These are phyloP conservation scores for Ivindomyrus marchei DNA, from an alignment of 2,113 vertebrate genomes.

Conservation along the genomic window DNA sequence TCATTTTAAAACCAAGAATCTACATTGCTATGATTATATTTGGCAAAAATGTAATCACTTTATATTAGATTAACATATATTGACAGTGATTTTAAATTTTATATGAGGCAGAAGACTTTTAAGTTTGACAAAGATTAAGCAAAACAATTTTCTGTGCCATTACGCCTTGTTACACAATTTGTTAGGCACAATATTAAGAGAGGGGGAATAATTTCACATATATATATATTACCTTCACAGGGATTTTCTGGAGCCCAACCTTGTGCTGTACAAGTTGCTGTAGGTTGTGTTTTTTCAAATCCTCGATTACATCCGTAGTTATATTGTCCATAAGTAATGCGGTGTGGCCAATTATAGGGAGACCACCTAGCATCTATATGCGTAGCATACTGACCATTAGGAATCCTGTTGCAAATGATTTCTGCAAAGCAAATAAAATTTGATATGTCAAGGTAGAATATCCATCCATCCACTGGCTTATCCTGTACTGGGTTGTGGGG, in stretches of 20 bases:
- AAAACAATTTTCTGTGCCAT: not conserved
- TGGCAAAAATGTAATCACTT: not conserved
- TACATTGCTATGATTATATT: not conserved
- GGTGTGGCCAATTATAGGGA: accelerated
- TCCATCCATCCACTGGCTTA: not conserved
- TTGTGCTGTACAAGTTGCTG: not conserved
- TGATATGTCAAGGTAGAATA: not conserved
- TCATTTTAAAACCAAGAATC: not conserved
- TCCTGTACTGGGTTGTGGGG: not conserved
- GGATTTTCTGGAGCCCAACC: not conserved
- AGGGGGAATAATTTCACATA: not conserved
- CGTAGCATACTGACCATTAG: accelerated
- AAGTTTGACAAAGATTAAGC: not conserved
- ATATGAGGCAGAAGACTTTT: not conserved
- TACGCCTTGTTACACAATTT: not conserved
- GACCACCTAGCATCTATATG: no score
- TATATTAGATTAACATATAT: not conserved
- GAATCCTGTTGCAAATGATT: not conserved
- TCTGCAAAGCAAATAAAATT: not conserved
- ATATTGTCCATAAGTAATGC: not conserved
- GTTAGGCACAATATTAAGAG: not conserved
- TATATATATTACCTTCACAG: not conserved
- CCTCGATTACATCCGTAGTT: not conserved
- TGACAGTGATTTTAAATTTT: not conserved
- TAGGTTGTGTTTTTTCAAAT: not conserved